phyloP scores from a whole-genome alignment of 2,888 invertebrate genomes.

The Epinotia brunnichana region DNA sequence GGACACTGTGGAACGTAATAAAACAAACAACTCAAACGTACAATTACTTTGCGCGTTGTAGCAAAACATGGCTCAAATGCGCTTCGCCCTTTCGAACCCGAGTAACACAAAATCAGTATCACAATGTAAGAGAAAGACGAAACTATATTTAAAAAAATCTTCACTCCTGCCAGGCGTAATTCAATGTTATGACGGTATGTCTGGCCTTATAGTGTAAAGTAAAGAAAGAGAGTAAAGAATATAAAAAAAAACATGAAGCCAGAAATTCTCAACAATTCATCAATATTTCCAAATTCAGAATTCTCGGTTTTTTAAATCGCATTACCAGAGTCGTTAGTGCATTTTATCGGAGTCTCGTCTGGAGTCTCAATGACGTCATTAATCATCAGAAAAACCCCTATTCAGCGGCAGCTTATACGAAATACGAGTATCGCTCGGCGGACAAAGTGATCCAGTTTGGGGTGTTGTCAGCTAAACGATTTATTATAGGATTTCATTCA shows the following conservation, averaged over 20 bases:
- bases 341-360: constrained; percentile 19
- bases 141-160: too few relatives aligned
- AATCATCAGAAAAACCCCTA: constrained; percentile 34
- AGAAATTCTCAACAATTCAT: background rate
- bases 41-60: too few relatives aligned
- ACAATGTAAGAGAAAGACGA: too few relatives aligned
- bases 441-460: constrained; percentile 28
- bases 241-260: background rate
- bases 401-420: constrained; percentile 23
- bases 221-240: too few relatives aligned
- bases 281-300: background rate
- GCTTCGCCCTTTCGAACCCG: too few relatives aligned
- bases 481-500: constrained; percentile 17
- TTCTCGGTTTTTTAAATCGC: constrained; percentile 28
- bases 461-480: constrained; percentile 26
- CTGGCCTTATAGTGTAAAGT: too few relatives aligned
- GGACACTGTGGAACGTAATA: too few relatives aligned
- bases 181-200: too few relatives aligned
- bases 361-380: constrained; percentile 33
- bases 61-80: too few relatives aligned
- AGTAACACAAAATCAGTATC: too few relatives aligned
- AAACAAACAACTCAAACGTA: too few relatives aligned
- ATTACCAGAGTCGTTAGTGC: constrained; percentile 36
- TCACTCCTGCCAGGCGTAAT: too few relatives aligned
- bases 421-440: constrained; percentile 27